A percentile compares a stretch with the other conserved stretches of the same genome.
These are phyloP conservation scores for Allygus modestus DNA, from an alignment of 2,888 invertebrate species.

Conservation along the genomic window DNA sequence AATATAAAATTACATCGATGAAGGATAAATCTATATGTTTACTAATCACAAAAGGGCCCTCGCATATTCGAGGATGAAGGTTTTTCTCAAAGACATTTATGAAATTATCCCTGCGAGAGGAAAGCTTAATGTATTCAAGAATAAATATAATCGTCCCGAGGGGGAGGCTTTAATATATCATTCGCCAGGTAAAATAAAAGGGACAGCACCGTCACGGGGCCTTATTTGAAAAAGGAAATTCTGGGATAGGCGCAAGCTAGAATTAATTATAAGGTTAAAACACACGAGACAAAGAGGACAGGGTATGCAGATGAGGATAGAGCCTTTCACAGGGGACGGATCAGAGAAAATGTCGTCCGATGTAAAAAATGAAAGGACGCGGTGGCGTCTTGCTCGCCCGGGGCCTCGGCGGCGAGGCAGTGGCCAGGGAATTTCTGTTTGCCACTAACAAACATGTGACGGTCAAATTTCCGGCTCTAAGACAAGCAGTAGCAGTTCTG, in stretches of 20 bases:
- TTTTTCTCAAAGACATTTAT: slow-evolving; percentile 8
- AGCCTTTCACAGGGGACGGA: slow-evolving; percentile 6
- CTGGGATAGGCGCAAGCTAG: slow-evolving; percentile 38
- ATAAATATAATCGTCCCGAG: slow-evolving; percentile 49
- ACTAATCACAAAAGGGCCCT: neutral
- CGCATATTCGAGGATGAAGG: neutral
- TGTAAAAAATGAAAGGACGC: slow-evolving; percentile 56
- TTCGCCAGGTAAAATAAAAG: slow-evolving; percentile 56
- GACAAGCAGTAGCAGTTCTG: slow-evolving; percentile 62
- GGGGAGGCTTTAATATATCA: slow-evolving; percentile 49
- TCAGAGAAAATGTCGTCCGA: slow-evolving; percentile 55
- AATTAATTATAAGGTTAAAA: slow-evolving; percentile 60
- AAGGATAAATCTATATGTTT: neutral
- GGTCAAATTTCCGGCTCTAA: slow-evolving; percentile 65
- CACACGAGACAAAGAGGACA: slow-evolving; percentile 56
- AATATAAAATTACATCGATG: neutral
- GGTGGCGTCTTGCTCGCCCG: slow-evolving; percentile 47
- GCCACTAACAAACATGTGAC: slow-evolving; percentile 65
- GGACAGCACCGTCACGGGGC: slow-evolving; percentile 51
- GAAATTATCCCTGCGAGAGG: slow-evolving; percentile 18
- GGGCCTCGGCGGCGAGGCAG: slow-evolving; percentile 22
- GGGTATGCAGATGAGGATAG: slow-evolving; percentile 55
- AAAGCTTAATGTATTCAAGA: slow-evolving; percentile 53
- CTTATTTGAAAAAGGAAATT: slow-evolving; percentile 59
- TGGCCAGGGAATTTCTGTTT: slow-evolving; percentile 64